Conservation (phyloP, 2,888 invertebrate species). For the Idaea dimidiata region DNA sequence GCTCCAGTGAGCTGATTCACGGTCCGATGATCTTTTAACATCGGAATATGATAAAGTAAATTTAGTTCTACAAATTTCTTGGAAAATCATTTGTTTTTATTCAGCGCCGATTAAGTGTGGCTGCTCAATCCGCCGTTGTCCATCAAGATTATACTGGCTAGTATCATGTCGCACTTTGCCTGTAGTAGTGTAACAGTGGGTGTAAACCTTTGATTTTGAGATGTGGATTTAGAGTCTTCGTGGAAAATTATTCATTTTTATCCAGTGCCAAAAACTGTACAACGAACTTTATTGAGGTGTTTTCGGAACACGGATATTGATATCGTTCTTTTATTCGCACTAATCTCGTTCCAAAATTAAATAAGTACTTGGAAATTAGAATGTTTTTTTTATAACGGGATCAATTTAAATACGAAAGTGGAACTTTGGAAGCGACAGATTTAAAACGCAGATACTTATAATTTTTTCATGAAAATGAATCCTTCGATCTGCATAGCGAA, state of each 20-base stretch:
- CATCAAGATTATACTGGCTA: neutral
- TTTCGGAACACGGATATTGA: neutral
- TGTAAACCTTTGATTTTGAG: neutral
- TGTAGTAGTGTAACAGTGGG: neutral
- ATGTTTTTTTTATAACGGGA: neutral
- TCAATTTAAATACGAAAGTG: neutral
- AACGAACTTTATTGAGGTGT: neutral
- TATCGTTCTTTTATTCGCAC: neutral
- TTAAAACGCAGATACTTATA: too few relatives aligned
- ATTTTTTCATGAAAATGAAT: too few relatives aligned
- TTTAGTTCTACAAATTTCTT: slow-evolving; percentile 6
- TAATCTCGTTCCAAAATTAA: neutral
- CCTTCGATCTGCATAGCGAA: too few relatives aligned
- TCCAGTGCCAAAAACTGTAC: neutral
- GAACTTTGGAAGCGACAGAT: neutral
- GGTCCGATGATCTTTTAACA: slow-evolving; percentile 29
- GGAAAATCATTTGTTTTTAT: slow-evolving; percentile 10
- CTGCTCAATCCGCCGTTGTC: neutral
- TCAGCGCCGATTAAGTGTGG: neutral
- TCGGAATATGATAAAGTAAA: slow-evolving; percentile 7
- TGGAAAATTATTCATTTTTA: neutral
- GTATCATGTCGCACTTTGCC: neutral
- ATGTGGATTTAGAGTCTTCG: neutral
- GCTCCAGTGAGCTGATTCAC: slow-evolving; percentile 61
- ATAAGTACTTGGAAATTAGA: neutral